Evolutionary conservation across 2,888 invertebrate species (phyloP).

Genomic region (Branchipolynoe longqiensis): DNA sequence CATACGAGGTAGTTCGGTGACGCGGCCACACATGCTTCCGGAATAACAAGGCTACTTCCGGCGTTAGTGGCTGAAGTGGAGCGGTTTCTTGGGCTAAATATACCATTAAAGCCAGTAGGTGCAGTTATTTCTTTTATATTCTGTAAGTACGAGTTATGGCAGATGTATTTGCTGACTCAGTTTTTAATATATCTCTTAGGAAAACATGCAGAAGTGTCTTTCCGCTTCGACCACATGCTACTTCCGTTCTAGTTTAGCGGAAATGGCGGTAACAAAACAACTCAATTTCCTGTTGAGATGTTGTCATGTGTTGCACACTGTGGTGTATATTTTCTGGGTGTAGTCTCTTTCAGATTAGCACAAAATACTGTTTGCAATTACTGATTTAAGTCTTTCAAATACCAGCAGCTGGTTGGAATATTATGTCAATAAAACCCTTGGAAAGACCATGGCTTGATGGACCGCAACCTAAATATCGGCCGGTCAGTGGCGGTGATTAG

Average conservation of each 20-base stretch:
- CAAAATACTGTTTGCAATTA: neutral
- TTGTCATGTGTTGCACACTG: neutral
- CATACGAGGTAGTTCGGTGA: constrained; percentile 10
- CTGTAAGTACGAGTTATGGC: neutral
- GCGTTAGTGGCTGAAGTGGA: neutral
- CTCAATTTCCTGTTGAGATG: constrained; percentile 56
- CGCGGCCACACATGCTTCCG: constrained; percentile 56
- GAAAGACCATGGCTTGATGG: too few species aligned
- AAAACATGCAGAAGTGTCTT: constrained; percentile 37
- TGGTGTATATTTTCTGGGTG: neutral
- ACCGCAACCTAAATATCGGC: too few species aligned
- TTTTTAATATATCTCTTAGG: neutral
- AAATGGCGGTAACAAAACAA: constrained; percentile 60
- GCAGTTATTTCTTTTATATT: neutral
- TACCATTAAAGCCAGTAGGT: neutral
- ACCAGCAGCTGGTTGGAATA: too few species aligned
- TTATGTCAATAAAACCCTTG: too few species aligned
- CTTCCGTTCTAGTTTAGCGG: constrained; percentile 67
- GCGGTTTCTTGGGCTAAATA: constrained; percentile 21
- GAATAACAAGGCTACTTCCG: constrained; percentile 61
- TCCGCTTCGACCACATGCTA: constrained; percentile 66
- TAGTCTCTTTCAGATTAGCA: neutral
- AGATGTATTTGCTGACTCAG: neutral
- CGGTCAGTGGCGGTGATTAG: too few species aligned
- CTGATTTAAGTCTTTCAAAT: neutral